These are phyloP conservation scores for Nematostella vectensis DNA, from an alignment of 92 coral and sea anemone species.

Conservation along the genomic window DNA sequence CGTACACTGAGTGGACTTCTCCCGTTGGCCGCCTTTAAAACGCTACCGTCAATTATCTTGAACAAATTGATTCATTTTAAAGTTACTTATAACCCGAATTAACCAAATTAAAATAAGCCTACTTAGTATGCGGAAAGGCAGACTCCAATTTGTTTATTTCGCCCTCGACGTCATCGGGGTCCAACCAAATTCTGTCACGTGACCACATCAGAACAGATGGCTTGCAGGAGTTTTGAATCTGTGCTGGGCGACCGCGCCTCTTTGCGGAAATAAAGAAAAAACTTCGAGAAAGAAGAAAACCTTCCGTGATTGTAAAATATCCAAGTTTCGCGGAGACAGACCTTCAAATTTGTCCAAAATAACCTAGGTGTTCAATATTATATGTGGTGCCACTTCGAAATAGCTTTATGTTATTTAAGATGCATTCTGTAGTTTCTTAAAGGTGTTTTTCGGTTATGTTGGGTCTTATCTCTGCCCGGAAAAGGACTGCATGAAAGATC, in stretches of 20 bases:
- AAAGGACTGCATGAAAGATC: slow-evolving; percentile 22
- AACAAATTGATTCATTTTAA: slow-evolving; percentile 77
- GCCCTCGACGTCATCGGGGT: slow-evolving; percentile 27
- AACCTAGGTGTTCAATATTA: slow-evolving; percentile 3
- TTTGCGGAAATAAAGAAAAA: slow-evolving; percentile 13
- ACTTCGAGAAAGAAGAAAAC: slow-evolving; percentile 5
- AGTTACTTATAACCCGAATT: slow-evolving; percentile 84
- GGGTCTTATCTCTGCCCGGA: slow-evolving; percentile 62
- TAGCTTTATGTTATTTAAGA: slow-evolving; percentile 2
- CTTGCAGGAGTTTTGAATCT: slow-evolving; percentile 33
- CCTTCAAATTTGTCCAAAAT: slow-evolving; percentile 7
- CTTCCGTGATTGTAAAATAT: slow-evolving; percentile 4
- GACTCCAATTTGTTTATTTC: slow-evolving; percentile 30
- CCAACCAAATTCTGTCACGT: slow-evolving; percentile 43
- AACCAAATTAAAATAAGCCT: slow-evolving; percentile 65
- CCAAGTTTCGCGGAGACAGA: slow-evolving; percentile 3
- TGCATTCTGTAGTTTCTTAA: no score
- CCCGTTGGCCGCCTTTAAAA: slow-evolving; percentile 49
- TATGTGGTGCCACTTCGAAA: slow-evolving; percentile 11
- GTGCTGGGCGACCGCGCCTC: slow-evolving; percentile 16
- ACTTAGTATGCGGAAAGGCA: slow-evolving; percentile 45
- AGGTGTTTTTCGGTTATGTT: no score
- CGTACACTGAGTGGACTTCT: slow-evolving; percentile 34
- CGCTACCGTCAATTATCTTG: slow-evolving; percentile 72
- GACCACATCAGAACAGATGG: slow-evolving; percentile 49